Base-by-base conservation (phyloP, 2,113 vertebrate genomes). In the Edolisoma coerulescens region DNA sequence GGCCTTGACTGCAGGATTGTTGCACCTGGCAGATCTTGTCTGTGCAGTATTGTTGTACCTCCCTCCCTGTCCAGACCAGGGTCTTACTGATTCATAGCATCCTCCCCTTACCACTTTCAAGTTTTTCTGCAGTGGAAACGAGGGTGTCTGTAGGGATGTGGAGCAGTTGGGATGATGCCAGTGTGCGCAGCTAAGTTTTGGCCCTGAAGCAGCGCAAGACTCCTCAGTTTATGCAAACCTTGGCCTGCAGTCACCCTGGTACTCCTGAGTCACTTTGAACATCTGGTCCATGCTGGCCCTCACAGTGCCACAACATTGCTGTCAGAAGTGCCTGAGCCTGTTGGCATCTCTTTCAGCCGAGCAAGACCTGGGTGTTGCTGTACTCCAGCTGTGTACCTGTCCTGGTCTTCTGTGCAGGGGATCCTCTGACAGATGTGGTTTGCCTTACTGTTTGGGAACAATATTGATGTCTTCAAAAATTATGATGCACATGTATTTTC, bases 231-330 rank as follows among this genome's bases (percentile, higher is more conserved):
- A 6, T 59, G 24, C 42, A 83, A 22, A 69, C 33, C 9, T 37
- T 64, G 53, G 30, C 11, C 42, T 70, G 3, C 28, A 42, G 26
- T 45, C 1, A 4, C 35, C 33, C 32, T 19, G 12, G n/a, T 23
- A 5, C 42, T 74, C 28, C 20, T 61, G 76, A 63, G 37, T 74
- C 10, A 1, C 26, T 49, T 45, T 3, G 22, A 50, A 37, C 11
- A 14, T 19, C 42, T 70, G 50, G 14, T 27, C 35, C 23, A 1
- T 54, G 32, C 45, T 85, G 70, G 27, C 44, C 22, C 16, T 76
- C 30, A 2, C 18, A 27, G 15, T 80, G 61, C 44, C 9, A 1
- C 53, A 21, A 3, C 0, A 0, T 11, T 73, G 39, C 39, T 60
- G 49, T 65, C 50, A 28, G 26, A 11, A 65, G 49, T 53, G 15